Base-by-base conservation (phyloP, 1,140 invertebrate genomes). In the Dufourea novaeangliae region DNA sequence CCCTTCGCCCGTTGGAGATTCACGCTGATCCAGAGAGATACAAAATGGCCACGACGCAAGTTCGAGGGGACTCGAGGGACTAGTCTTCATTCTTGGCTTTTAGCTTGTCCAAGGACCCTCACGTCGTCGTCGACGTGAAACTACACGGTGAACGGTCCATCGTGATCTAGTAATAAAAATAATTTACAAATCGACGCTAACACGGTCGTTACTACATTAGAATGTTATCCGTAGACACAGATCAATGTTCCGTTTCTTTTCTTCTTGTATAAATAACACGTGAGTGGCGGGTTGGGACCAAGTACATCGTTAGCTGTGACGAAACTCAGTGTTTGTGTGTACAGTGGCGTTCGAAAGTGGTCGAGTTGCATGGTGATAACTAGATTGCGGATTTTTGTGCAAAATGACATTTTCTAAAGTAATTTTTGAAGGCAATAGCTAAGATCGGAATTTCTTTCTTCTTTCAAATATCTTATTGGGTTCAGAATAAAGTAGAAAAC, bases 141-240 rank as follows among this genome's bases (percentile, higher is more conserved):
- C 22, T 39, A 46, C 25, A 27, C 52, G 29, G 17, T 22, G 72
- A 7, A 74, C 39, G 20, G 46, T 50, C 39, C 64, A 10, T 57
- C n/a, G 27, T 61, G 22, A 1, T 25, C 11, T 57, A 54, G 44
- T 71, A 77, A 61, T 71, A 77, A 77, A 70, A 71, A 77, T 77
- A 71, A 77, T 77, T 77, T 77, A 77, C 75, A 77, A 77, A 77
- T 77, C 56, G 67, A 68, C 46, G 68, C 75, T 71, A 77, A 71
- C 44, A 22, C 14, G 20, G 57, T 71, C 27, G 56, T 34, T 61
- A 62, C 75, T 76, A 69, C 64, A 46, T 69, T 37, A 76, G 73
- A 76, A 76, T 76, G 73, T 75, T 75, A 68, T 67, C 29, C 62
- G 37, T 69, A 50, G 41, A 75, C 46, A 76, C 54, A 68, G 39